Evolutionary conservation across 2,797 vertebrate species (phyloP), one percentile per base, ranked within the genome.

Genomic region (Eulemur albifrons): DNA sequence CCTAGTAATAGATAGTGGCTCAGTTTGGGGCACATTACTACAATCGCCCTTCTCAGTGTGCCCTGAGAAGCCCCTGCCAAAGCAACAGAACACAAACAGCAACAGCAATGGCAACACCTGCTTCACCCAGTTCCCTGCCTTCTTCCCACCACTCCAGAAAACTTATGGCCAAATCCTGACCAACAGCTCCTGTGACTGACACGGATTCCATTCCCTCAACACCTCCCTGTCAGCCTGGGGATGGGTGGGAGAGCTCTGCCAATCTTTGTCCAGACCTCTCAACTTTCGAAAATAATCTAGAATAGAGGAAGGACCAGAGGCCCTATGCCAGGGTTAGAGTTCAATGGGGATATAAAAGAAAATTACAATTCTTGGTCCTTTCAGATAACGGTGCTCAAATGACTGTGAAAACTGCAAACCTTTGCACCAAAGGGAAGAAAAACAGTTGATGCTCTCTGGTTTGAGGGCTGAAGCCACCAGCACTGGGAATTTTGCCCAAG

Each of bases 11-110:
- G 21, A n/a, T 3, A 69, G 2, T 30, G 27, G 32, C 43, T 14
- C 1, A 15, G 10, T 48, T 27, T 35, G 21, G 30, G n/a, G 13
- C 25, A 15, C 2, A 0, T 38, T 2, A 23, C 18, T 82, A 1
- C 12, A 79, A 45, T 48, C 4, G 12, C 4, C 20, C 2, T 57
- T 57, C 20, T 52, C 30, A 2, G 7, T 32, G 14, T 23, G 20
- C 21, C 27, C 61, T 43, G 17, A 73, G 14, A 7, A 69, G 17
- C 0, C 6, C 21, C 35, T 76, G 30, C 18, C n/a, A 35, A 70
- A 52, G 84, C 4, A 23, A 35, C 6, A 3, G 25, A 38, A 23
- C 17, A 75, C 2, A 20, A 38, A 4, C 6, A 50, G n/a, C 35
- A 84, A 5, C 5, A 73, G 54, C 15, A 72, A 43, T 4, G 72